phyloP scores from a whole-genome alignment of 2,797 vertebrate genomes.

The Xenentodon cancila region DNA sequence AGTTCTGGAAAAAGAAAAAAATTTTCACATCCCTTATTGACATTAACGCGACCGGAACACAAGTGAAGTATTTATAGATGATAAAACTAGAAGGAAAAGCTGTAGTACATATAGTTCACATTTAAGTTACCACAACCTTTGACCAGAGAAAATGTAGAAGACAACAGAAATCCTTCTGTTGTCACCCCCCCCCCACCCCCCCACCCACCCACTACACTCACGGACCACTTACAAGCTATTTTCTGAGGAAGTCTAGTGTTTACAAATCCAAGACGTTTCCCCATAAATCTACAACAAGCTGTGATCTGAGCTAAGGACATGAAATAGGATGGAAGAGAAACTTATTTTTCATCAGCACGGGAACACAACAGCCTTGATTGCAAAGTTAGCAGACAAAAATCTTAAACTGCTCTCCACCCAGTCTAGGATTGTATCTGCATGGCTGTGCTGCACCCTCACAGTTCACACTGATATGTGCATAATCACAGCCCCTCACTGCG shows the following conservation, averaged over 20 bases:
- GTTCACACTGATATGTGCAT: slow-evolving; percentile 63
- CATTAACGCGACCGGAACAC: slow-evolving; percentile 1
- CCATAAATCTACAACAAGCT: slow-evolving; percentile 43
- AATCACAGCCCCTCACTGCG: slow-evolving; percentile 55
- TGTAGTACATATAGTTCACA: too few relatives aligned
- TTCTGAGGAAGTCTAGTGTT: slow-evolving; percentile 53
- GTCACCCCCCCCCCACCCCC: too few relatives aligned
- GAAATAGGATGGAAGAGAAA: slow-evolving; percentile 43
- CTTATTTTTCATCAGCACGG: slow-evolving; percentile 58
- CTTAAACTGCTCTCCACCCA: slow-evolving; percentile 58
- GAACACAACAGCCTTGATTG: slow-evolving; percentile 41
- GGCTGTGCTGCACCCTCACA: slow-evolving; percentile 58
- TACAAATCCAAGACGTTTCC: slow-evolving; percentile 50
- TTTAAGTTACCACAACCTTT: too few relatives aligned
- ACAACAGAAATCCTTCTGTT: too few relatives aligned
- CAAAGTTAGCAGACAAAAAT: slow-evolving; percentile 49
- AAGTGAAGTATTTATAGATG: neutral
- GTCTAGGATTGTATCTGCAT: slow-evolving; percentile 60
- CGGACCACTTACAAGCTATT: slow-evolving; percentile 36
- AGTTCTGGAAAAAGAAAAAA: too few relatives aligned
- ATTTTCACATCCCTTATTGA: neutral
- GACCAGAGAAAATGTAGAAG: too few relatives aligned
- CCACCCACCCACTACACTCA: too few relatives aligned
- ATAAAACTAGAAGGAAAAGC: too few relatives aligned
- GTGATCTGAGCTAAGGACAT: slow-evolving; percentile 17